phyloP scores from a whole-genome alignment of 2,113 vertebrate species.

The Reinhardtius hippoglossoides region DNA sequence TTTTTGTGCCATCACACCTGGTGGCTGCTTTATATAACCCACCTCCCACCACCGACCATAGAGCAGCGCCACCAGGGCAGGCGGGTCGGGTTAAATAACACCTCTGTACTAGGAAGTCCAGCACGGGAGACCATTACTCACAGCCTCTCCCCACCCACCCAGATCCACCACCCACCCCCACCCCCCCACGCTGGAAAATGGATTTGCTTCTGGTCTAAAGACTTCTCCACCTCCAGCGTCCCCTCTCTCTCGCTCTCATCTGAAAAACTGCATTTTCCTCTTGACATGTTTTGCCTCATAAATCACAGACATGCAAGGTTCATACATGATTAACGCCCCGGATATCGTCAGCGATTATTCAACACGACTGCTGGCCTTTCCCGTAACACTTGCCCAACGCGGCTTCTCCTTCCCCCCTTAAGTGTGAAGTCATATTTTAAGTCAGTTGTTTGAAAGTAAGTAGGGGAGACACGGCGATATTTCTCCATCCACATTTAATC shows the following conservation, averaged over 20 bases:
- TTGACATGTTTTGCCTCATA: slow-evolving; percentile 46
- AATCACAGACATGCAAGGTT: slow-evolving; percentile 55
- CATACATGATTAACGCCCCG: slow-evolving; percentile 64
- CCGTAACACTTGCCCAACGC: slow-evolving; percentile 34
- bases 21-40: slow-evolving; percentile 33
- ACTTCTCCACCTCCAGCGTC: slow-evolving; percentile 25
- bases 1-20: slow-evolving; percentile 26
- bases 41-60: slow-evolving; percentile 42
- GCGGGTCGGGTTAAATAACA: slow-evolving; percentile 61
- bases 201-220: slow-evolving; percentile 63
- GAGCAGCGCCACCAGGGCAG: slow-evolving; percentile 43
- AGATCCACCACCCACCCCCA: neutral
- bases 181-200: slow-evolving; percentile 53
- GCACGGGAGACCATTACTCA: slow-evolving; percentile 67
- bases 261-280: slow-evolving; percentile 37
- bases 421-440: slow-evolving; percentile 65
- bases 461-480: slow-evolving; percentile 41
- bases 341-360: slow-evolving; percentile 55
- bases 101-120: slow-evolving; percentile 57
- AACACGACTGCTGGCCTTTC: slow-evolving; percentile 49
- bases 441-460: slow-evolving; percentile 26
- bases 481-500: slow-evolving; percentile 88
- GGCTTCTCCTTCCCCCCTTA: slow-evolving; percentile 48
- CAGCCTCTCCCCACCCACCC: slow-evolving; percentile 42
- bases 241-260: neutral